Evolutionary conservation across 2,888 invertebrate genomes (phyloP).

Genomic region (Limnephilus rhombicus): DNA sequence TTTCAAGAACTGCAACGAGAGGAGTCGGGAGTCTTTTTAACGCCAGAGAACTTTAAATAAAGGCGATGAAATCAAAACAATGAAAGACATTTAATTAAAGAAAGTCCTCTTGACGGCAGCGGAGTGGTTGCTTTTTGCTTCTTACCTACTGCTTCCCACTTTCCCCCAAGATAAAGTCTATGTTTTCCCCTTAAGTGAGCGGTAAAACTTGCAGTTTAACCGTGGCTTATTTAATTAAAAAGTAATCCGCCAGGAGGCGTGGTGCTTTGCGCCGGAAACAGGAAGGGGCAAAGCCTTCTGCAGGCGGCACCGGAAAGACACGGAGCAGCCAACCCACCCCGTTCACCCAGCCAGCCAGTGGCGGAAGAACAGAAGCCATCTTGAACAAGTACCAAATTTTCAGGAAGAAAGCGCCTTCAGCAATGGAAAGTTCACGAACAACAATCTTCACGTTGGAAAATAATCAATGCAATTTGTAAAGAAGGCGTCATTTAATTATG

Average conservation of each 20-base stretch:
- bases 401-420: neutral
- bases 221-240: constrained; percentile 55
- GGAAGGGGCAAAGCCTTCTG: constrained; percentile 41
- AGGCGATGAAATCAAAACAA: constrained; percentile 37
- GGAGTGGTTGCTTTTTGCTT: neutral
- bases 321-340: neutral
- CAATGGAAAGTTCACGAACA: neutral
- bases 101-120: constrained; percentile 8
- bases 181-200: neutral
- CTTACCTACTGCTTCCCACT: neutral
- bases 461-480: neutral
- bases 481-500: too few species aligned
- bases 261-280: constrained; percentile 28
- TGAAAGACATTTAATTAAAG: constrained; percentile 18
- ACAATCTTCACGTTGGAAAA: neutral
- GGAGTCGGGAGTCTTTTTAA: neutral
- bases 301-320: neutral
- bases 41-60: neutral
- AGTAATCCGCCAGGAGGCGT: constrained; percentile 32
- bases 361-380: constrained; percentile 32
- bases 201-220: constrained; percentile 47
- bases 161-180: neutral
- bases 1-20: neutral
- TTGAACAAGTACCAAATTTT: neutral
- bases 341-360: neutral